A percentile compares a stretch with the other conserved stretches of the same genome.
Conservation (phyloP, 2,888 invertebrate species). For the Xestia xanthographa region DNA sequence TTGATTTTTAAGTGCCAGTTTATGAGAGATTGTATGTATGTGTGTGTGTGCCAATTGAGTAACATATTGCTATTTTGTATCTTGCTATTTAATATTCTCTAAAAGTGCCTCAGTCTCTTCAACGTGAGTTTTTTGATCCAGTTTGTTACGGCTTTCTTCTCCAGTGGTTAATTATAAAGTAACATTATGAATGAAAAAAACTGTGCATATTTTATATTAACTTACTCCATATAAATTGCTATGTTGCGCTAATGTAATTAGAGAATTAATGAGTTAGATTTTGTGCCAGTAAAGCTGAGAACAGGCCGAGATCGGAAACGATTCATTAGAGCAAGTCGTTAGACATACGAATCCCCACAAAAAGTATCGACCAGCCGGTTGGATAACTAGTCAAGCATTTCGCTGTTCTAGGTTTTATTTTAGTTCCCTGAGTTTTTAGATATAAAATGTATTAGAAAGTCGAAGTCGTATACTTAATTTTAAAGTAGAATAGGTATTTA, state of each 20-base stretch:
- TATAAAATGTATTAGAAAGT: neutral
- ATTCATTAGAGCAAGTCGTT: constrained; percentile 42
- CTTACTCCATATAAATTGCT: neutral
- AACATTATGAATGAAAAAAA: neutral
- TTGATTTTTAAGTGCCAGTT: too few species aligned
- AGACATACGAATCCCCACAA: constrained; percentile 38
- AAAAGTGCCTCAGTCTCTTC: too few species aligned
- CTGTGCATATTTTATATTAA: neutral
- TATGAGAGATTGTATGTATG: too few species aligned
- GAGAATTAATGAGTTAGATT: constrained; percentile 13
- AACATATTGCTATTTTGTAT: too few species aligned
- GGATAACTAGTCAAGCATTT: constrained; percentile 16
- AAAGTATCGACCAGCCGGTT: constrained; percentile 34
- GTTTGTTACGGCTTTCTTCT: too few species aligned
- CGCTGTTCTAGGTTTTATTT: constrained; percentile 9
- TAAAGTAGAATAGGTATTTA: neutral
- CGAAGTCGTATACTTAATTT: neutral
- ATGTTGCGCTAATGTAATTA: constrained; percentile 17
- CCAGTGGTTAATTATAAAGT: neutral
- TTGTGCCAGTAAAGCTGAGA: constrained; percentile 3
- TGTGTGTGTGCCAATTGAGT: too few species aligned
- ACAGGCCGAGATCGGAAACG: constrained; percentile 35
- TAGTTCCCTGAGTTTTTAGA: neutral
- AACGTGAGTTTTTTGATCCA: too few species aligned
- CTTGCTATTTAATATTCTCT: too few species aligned